Evolutionary conservation across 1,140 invertebrate species (phyloP).

Genomic region (Eueides isabella): DNA sequence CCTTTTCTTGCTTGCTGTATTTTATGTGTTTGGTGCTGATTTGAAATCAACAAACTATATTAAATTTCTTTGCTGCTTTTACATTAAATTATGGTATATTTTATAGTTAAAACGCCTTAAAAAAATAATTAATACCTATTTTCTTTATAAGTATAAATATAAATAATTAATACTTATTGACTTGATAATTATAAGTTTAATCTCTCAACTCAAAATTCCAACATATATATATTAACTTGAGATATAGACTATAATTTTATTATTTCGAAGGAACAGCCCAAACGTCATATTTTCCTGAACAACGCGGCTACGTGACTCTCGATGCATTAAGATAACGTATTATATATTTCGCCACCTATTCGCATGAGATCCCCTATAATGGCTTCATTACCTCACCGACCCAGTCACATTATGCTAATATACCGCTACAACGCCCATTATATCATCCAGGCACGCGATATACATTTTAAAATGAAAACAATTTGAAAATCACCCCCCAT

Average conservation of each 20-base stretch:
- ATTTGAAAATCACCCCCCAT: constrained; percentile 71
- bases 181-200: too few species aligned
- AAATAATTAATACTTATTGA: too few species aligned
- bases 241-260: background rate
- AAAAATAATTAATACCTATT: background rate
- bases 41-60: background rate
- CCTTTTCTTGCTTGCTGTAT: constrained; percentile 26
- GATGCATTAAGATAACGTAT: constrained; percentile 67
- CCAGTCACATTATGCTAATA: constrained; percentile 59
- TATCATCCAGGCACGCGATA: constrained; percentile 69
- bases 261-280: background rate
- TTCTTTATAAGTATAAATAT: too few species aligned
- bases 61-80: constrained; percentile 5
- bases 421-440: constrained; percentile 48
- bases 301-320: constrained; percentile 56
- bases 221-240: too few species aligned
- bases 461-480: constrained; percentile 64
- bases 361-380: constrained; percentile 48
- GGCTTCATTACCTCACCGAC: constrained; percentile 60
- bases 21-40: constrained; percentile 6
- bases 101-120: background rate
- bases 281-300: constrained; percentile 36
- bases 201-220: too few species aligned
- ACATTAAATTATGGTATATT: background rate
- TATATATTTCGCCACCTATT: constrained; percentile 66